A percentile compares a stretch with the other conserved stretches of the same genome.
phyloP scores from a whole-genome alignment of 2,888 invertebrate genomes.

The Amphipyra tragopoginis region DNA sequence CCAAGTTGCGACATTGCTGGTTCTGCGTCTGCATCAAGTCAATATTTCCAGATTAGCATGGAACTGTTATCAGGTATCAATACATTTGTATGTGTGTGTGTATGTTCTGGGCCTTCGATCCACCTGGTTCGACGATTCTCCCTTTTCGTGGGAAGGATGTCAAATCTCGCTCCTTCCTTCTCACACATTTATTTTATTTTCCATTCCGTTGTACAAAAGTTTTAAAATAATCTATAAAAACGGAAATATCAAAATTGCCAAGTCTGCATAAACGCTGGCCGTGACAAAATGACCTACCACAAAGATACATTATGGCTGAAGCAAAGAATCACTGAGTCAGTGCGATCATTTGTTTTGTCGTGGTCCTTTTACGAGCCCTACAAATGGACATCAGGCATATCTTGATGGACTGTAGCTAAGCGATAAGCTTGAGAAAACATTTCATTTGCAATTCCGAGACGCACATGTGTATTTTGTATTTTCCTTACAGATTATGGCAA shows the following conservation, averaged over 20 bases:
- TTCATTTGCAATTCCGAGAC: constrained; percentile 72
- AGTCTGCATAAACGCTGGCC: background rate
- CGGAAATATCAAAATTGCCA: constrained; percentile 2
- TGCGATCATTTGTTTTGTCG: constrained; percentile 63
- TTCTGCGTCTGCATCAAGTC: background rate
- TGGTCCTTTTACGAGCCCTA: constrained; percentile 69
- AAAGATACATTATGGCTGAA: constrained; percentile 26
- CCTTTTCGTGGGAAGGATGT: too few species aligned
- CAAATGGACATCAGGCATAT: constrained; percentile 69
- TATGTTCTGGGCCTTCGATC: too few species aligned
- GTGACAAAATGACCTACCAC: constrained; percentile 26
- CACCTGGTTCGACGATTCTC: too few species aligned
- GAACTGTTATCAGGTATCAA: too few species aligned
- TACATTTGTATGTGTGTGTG: too few species aligned
- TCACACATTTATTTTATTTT: too few species aligned
- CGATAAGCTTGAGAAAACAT: constrained; percentile 76
- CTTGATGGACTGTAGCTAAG: constrained; percentile 71
- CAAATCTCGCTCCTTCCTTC: too few species aligned
- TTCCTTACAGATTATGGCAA: constrained; percentile 48
- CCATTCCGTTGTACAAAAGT: too few species aligned
- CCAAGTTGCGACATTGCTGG: constrained; percentile 7
- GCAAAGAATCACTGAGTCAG: constrained; percentile 45
- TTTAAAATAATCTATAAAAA: background rate
- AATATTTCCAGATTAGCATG: too few species aligned
- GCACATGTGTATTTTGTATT: constrained; percentile 55